Evolutionary conservation across 2,888 invertebrate genomes (phyloP).

Genomic region (Hoplodrina ambigua): DNA sequence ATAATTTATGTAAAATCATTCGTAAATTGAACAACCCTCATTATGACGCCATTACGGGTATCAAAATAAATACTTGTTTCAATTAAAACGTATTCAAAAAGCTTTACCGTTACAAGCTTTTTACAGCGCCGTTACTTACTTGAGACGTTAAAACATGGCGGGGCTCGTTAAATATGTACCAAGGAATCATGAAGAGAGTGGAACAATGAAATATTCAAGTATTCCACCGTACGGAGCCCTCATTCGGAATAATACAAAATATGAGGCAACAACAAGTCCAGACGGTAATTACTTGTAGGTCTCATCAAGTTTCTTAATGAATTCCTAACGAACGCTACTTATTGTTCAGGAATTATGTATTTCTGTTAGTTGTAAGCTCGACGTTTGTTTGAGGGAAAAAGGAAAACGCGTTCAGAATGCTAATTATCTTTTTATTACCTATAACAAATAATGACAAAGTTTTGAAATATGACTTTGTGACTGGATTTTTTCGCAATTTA

Average conservation of each 20-base stretch:
- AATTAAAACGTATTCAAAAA: conserved; percentile 31
- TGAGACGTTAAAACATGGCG: conserved; percentile 62
- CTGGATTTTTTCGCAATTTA: not conserved
- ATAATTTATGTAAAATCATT: conserved; percentile 8
- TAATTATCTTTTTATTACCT: conserved; percentile 35
- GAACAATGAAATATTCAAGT: conserved; percentile 74
- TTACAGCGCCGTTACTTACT: conserved; percentile 43
- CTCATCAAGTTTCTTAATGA: conserved; percentile 58
- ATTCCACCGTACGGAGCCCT: conserved; percentile 39
- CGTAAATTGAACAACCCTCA: conserved; percentile 11
- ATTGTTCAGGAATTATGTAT: conserved; percentile 46
- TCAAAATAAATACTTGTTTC: conserved; percentile 42
- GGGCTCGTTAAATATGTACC: conserved; percentile 75
- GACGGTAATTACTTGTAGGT: conserved; percentile 59
- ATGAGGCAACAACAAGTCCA: conserved; percentile 48
- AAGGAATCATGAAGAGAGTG: conserved; percentile 72
- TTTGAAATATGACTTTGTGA: not conserved
- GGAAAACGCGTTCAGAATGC: conserved; percentile 18
- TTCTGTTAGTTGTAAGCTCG: conserved; percentile 26
- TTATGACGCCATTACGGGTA: conserved; percentile 16
- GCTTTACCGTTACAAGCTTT: conserved; percentile 33
- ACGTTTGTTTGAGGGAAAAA: conserved; percentile 23
- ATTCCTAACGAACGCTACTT: conserved; percentile 53
- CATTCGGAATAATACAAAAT: conserved; percentile 55
- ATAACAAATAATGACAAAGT: not conserved